phyloP scores from a whole-genome alignment of 2,113 vertebrate genomes.

The Eidolon helvum region DNA sequence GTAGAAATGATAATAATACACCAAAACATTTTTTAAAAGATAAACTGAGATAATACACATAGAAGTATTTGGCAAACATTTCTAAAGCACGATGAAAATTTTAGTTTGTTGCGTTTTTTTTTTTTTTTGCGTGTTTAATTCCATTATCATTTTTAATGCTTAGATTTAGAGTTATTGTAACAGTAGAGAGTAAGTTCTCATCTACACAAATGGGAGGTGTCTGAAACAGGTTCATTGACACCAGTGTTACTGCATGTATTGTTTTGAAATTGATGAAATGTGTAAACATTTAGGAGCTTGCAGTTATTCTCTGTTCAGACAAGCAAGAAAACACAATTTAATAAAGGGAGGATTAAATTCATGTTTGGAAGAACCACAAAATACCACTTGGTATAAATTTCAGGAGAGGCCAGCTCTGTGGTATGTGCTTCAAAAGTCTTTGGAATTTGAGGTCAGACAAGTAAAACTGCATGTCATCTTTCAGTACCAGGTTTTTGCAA shows the following conservation, averaged over 20 bases:
- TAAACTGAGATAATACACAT: not conserved
- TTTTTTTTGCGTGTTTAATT: not conserved
- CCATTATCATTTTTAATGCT: not conserved
- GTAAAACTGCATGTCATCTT: not conserved
- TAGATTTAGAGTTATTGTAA: not conserved
- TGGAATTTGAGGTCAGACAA: not conserved
- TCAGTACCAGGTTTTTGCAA: slow-evolving; percentile 16
- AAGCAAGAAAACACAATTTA: not conserved
- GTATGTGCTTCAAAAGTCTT: not conserved
- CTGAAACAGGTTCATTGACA: not conserved
- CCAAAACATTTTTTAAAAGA: not conserved
- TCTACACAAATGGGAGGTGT: not conserved
- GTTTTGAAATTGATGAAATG: not conserved
- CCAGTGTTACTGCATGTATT: not conserved
- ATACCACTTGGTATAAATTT: not conserved
- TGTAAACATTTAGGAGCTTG: not conserved
- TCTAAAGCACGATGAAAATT: not conserved
- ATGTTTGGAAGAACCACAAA: not conserved
- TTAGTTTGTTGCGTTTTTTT: not conserved
- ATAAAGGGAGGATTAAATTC: not conserved
- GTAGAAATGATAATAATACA: not conserved
- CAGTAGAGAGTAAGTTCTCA: not conserved
- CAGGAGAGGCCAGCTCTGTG: not conserved
- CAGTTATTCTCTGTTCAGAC: not conserved
- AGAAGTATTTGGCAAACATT: not conserved